Percentiles rank a stretch among this genome's conserved stretches.
Conservation (phyloP, 2,888 invertebrate species). For the Apocheima hispidaria region DNA sequence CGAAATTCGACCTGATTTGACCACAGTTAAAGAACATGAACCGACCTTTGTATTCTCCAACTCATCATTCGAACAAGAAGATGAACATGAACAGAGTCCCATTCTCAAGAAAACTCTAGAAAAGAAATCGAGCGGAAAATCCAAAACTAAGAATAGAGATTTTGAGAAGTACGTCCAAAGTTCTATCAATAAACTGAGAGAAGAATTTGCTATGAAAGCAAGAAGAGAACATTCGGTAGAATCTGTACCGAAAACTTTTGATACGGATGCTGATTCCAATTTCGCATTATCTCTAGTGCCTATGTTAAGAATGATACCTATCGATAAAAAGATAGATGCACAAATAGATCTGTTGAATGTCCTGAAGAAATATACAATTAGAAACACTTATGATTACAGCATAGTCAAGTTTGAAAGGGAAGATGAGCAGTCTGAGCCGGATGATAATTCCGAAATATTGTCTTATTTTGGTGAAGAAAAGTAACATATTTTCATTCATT, state of each 20-base stretch:
- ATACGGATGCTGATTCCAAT: constrained; percentile 24
- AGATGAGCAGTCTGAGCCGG: constrained; percentile 2
- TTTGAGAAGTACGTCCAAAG: constrained; percentile 17
- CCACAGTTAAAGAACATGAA: neutral
- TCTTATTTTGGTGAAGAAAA: constrained; percentile 18
- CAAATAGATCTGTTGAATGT: constrained; percentile 28
- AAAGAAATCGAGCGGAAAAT: neutral
- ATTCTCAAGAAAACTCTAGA: neutral
- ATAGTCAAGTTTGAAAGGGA: constrained; percentile 16
- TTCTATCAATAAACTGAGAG: constrained; percentile 16
- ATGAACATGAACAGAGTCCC: neutral
- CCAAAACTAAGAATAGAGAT: neutral
- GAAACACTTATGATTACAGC: neutral
- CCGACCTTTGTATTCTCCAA: neutral
- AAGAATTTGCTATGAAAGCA: constrained; percentile 12
- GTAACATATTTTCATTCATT: neutral
- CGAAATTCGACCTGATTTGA: neutral
- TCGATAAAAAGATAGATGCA: constrained; percentile 28
- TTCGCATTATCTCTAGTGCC: constrained; percentile 30
- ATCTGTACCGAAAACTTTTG: constrained; percentile 2
- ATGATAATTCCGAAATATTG: constrained; percentile 19
- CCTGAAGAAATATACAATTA: constrained; percentile 21
- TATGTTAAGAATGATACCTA: constrained; percentile 21
- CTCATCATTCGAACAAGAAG: constrained; percentile 6
- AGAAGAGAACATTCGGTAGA: neutral